Evolutionary conservation across 1,140 invertebrate species (phyloP).

Genomic region (Bombyx mori): DNA sequence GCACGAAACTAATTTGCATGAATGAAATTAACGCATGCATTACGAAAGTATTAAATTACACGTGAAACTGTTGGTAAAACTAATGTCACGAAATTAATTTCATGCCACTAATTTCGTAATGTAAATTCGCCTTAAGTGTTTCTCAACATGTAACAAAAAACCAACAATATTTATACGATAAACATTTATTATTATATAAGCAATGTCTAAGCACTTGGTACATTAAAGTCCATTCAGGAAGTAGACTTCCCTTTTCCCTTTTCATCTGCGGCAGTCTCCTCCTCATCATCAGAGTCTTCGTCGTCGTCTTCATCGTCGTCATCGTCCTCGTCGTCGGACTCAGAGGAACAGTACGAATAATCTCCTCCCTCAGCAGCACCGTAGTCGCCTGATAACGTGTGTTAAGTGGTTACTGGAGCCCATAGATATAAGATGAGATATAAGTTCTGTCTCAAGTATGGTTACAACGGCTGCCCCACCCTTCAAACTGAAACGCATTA

Average conservation of each 20-base stretch:
- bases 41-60: no score
- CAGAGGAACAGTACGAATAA: conserved; percentile 72
- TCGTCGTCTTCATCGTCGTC: conserved; percentile 65
- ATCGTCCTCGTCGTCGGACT: conserved; percentile 72
- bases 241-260: no score
- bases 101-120: no score
- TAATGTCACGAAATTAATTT: no score
- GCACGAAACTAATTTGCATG: no score
- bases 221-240: neutral
- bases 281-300: conserved; percentile 43
- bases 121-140: neutral
- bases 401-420: no score
- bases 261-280: conserved; percentile 4
- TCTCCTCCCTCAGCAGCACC: conserved; percentile 65
- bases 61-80: no score
- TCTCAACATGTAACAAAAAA: neutral
- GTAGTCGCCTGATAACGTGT: conserved; percentile 28
- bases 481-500: no score
- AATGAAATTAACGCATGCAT: no score
- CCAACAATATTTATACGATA: conserved; percentile 1
- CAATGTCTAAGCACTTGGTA: neutral
- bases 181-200: conserved; percentile 7
- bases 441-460: no score
- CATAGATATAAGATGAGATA: no score
- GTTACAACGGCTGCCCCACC: no score